Conservation (phyloP, 2,797 vertebrate species). For the Enteromius mattozi region DNA sequence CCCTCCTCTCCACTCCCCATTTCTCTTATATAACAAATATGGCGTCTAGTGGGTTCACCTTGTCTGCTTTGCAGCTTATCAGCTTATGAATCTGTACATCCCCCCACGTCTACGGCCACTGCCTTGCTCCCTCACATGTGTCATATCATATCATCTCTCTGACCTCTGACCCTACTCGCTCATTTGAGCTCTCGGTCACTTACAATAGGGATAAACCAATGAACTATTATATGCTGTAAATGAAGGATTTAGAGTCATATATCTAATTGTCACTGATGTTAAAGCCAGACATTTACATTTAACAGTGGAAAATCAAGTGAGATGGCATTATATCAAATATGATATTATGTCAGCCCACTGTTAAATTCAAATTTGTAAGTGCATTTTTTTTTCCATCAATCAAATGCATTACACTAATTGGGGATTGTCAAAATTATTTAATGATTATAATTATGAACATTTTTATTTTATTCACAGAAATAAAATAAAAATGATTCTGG, state of each 20-base stretch:
- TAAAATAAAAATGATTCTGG: too few relatives aligned
- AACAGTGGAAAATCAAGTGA: background rate
- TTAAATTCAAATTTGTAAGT: background rate
- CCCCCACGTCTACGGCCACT: constrained; percentile 26
- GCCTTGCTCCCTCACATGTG: constrained; percentile 13
- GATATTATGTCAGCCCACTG: too few relatives aligned
- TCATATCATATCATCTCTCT: constrained; percentile 20
- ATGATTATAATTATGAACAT: too few relatives aligned
- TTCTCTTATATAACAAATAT: constrained; percentile 57
- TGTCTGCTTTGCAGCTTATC: constrained; percentile 69
- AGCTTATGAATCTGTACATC: constrained; percentile 65
- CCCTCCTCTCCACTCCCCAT: constrained; percentile 6
- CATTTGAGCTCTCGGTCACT: background rate
- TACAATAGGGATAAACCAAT: background rate
- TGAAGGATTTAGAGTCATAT: background rate
- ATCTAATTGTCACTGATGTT: background rate
- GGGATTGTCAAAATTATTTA: too few relatives aligned
- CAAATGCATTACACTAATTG: background rate
- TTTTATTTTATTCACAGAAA: too few relatives aligned
- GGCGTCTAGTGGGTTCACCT: constrained; percentile 61
- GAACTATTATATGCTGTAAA: background rate
- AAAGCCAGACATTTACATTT: background rate
- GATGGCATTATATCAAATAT: background rate
- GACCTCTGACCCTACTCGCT: constrained; percentile 37
- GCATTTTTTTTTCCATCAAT: background rate